These are phyloP conservation scores for Cephus pygmeus DNA, from an alignment of 2,888 invertebrate genomes.

Conservation along the genomic window DNA sequence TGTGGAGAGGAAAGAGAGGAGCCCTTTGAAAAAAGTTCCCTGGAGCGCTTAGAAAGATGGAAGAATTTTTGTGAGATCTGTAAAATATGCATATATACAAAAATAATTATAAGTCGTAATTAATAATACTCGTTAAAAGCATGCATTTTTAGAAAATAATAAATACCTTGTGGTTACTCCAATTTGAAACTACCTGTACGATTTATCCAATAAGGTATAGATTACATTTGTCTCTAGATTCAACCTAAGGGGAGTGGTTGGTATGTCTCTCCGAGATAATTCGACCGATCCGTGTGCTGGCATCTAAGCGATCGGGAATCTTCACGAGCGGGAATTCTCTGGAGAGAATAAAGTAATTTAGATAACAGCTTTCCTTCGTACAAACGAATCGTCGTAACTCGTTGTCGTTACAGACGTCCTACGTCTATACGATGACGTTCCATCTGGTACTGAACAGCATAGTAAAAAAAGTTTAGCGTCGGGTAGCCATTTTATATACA, in stretches of 20 bases:
- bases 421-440: not conserved
- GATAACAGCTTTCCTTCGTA: constrained; percentile 39
- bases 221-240: not conserved
- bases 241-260: not conserved
- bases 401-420: not conserved
- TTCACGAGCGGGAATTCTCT: constrained; percentile 17
- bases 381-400: not conserved
- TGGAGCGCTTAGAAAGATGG: not conserved
- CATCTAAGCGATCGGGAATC: not conserved
- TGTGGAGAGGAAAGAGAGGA: not conserved
- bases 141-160: not conserved
- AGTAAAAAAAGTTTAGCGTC: not conserved
- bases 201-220: not conserved
- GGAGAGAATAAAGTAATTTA: constrained; percentile 51
- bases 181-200: not conserved
- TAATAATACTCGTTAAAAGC: not conserved
- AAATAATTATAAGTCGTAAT: not conserved
- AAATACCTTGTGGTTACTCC: not conserved
- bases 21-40: not conserved
- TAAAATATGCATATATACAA: not conserved
- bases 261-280: not conserved
- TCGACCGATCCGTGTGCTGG: not conserved
- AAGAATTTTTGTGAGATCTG: not conserved
- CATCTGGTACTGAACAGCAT: not conserved
- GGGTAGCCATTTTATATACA: not conserved